Base-by-base conservation (phyloP, 1,140 invertebrate species). In the Aphidius gifuensis region DNA sequence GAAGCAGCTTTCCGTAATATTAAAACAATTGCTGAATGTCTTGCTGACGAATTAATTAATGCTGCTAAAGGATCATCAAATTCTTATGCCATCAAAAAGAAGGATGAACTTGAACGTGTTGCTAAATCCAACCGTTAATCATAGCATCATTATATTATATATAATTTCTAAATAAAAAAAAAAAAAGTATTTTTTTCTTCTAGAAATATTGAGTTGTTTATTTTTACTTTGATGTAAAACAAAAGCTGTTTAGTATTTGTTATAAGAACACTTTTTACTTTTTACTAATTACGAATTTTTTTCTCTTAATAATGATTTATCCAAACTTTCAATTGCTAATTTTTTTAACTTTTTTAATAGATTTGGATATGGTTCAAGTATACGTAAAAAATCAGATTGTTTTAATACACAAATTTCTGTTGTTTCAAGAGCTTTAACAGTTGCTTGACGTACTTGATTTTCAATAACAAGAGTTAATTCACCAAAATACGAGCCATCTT, bases 1-100 rank as follows among this genome's bases (percentile, higher is more conserved):
- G 97, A 99, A 83, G 96, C 98, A 69, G 93, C 97, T 32, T 99
- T 99, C 89, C 89, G 97, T 72, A 99, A 99, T 82, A 98, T 99
- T 75, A 99, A 99, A 83, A 97, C 96, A 43, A 99, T 99, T 79
- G 97, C 97, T 62, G 98, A 99, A 82, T 99, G 98, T 83, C 86
- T 99, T 74, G 97, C 98, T 80, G 98, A 99, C 88, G 98, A 99
- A 82, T 87, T 99, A 23, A 99, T 99, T 79, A 99, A 99, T 80
- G 98, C 98, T 68, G 96, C 97, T 43, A 99, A 99, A 89, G 97
- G 97, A 66, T 99, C 97, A 63, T 98, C 96, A 53, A 99, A 99
- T 84, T 98, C 94, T 49, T 99, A 99, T 77, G 97, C 97, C 65
- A 99, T 99, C 82, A 99, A 99, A 85, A 99, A 99, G 87, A 99